Percentiles rank a stretch among this genome's conserved stretches.
Conservation (phyloP, 2,797 vertebrate genomes). For the Melanogrammus aeglefinus region DNA sequence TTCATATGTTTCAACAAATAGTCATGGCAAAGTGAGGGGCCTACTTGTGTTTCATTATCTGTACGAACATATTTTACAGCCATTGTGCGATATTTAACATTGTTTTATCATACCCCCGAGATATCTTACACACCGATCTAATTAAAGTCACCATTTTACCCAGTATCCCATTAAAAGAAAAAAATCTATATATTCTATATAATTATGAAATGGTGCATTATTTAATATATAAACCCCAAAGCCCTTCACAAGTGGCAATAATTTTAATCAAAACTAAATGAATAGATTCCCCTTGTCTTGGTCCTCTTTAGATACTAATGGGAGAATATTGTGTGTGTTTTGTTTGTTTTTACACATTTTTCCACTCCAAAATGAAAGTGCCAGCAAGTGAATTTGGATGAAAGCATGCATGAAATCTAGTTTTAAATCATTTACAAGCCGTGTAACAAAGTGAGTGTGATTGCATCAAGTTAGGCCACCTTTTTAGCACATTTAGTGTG, state of each 20-base stretch:
- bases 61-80: slow-evolving; percentile 79
- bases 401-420: slow-evolving; percentile 75
- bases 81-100: slow-evolving; percentile 78
- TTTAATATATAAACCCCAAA: slow-evolving; percentile 82
- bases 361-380: slow-evolving; percentile 58
- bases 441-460: slow-evolving; percentile 68
- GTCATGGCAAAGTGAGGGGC: slow-evolving; percentile 66
- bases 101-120: slow-evolving; percentile 81
- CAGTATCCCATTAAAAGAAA: slow-evolving; percentile 79
- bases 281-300: slow-evolving; percentile 72
- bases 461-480: slow-evolving; percentile 63
- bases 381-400: slow-evolving; percentile 66
- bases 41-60: slow-evolving; percentile 82
- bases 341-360: slow-evolving; percentile 58
- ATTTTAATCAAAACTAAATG: slow-evolving; percentile 82
- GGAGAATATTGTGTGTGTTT: slow-evolving; percentile 67
- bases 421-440: slow-evolving; percentile 70
- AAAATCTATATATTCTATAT: slow-evolving; percentile 85
- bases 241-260: slow-evolving; percentile 74
- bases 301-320: slow-evolving; percentile 77
- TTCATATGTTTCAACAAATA: slow-evolving; percentile 62
- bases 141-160: slow-evolving; percentile 79
- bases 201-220: slow-evolving; percentile 85
- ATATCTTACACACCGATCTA: slow-evolving; percentile 81
- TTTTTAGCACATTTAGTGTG: slow-evolving; percentile 56